Evolutionary conservation across 37 sponge, comb jelly and placozoan species (phyloP), one percentile per base, ranked within the genome.

Genomic region (Ephydatia muelleri): DNA sequence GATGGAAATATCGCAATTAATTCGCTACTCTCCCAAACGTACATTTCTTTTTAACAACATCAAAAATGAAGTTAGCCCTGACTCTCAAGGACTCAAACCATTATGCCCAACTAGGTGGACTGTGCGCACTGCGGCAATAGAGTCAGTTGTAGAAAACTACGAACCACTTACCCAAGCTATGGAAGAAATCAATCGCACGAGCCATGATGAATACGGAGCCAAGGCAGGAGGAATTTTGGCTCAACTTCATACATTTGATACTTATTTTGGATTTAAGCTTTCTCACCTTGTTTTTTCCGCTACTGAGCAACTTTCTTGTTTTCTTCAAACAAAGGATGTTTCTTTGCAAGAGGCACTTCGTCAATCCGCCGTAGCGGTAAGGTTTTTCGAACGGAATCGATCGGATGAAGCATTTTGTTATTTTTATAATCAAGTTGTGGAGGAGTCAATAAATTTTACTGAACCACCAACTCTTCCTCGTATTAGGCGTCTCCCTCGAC

Each of bases 41-140:
- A 68, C 76, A 3, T 14, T 40, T 34, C 47, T 87, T 23, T 87
- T 87, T 26, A 21, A 37, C 4, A 28, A 65, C 23, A 70, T 75
- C n/a, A 25, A 4, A 47, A 22, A 14, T 48, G 75, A 83, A 9
- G 31, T 34, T 49, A 31, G 85, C 23, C 31, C 33, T 30, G 85
- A 77, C 31, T 65, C 80, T 37, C 76, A 36, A 65, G 80, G 72
- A 5, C 38, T 87, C 57, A 80, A 78, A 28, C 79, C 88, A 38
- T 79, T 92, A 2, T 92, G 88, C 66, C 26, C 77, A 22, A 92
- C 88, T 25, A 68, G 88, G 38, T 92, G 92, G 92, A 92, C 88
- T 76, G 92, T 72, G 21, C 74, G 92, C 69, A 87, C 88, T 26
- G 68, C 36, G 43, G 92, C 88, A 16, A 72, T 87, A 64, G 88